Conservation (phyloP, 2,888 invertebrate genomes). For the Leucophenga montana region DNA sequence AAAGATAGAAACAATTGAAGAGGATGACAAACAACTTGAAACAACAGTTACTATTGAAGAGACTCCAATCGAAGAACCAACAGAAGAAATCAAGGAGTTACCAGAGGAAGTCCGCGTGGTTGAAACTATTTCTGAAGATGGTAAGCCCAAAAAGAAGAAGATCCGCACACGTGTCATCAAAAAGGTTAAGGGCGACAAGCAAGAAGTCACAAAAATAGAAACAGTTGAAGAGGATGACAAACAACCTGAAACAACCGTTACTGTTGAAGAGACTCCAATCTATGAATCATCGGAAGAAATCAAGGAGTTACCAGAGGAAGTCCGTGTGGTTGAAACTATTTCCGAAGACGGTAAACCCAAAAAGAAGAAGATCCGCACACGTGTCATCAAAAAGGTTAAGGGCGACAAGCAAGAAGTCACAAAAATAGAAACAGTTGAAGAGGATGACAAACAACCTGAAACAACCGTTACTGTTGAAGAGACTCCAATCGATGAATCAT, state of each 20-base stretch:
- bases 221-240: constrained; percentile 33
- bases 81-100: constrained; percentile 19
- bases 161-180: constrained; percentile 31
- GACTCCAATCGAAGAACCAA: constrained; percentile 22
- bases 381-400: constrained; percentile 33
- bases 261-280: constrained; percentile 29
- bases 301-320: constrained; percentile 30
- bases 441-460: constrained; percentile 31
- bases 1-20: constrained; percentile 32
- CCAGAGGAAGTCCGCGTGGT: constrained; percentile 30
- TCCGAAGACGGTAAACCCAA: constrained; percentile 30
- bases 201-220: constrained; percentile 33
- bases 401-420: constrained; percentile 33
- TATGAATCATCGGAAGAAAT: constrained; percentile 22
- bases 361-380: constrained; percentile 31
- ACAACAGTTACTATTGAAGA: constrained; percentile 30
- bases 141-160: constrained; percentile 29
- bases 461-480: constrained; percentile 31
- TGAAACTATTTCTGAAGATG: constrained; percentile 30
- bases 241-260: constrained; percentile 22
- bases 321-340: constrained; percentile 31
- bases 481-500: constrained; percentile 23
- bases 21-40: constrained; percentile 31
- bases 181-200: constrained; percentile 34
- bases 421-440: constrained; percentile 33